Base-by-base conservation (phyloP, 35 echinoderm and acorn worm species). In the Ophioderma brevispina region DNA sequence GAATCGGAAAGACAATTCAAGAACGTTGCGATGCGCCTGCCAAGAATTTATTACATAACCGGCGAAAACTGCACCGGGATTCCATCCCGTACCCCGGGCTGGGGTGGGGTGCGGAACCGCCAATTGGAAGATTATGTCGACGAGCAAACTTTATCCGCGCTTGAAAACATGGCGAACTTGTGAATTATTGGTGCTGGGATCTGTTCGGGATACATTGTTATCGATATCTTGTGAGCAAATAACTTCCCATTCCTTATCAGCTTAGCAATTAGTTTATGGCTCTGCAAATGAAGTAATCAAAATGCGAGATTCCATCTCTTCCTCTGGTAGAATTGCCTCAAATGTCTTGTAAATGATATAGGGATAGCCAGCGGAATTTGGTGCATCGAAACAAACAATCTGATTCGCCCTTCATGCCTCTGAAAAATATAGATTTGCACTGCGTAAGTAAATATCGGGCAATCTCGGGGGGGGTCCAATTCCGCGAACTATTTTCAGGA, bases 11-110 rank as follows among this genome's bases (percentile, higher is more conserved):
- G 28, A 25, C 59, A 70, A n/a, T 70, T 70, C 28, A 70, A 70
- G 59, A 70, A 70, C n/a, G n/a, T 70, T 70, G 59, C 59, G 59
- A 70, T 70, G 59, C 59, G n/a, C n/a, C 2, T 70, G 59, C 59
- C 10, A 70, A 25, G n/a, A 25, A 15, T 15, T 25, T 70, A 25
- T 70, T 70, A 70, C 59, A n/a, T n/a, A n/a, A n/a, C n/a, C n/a
- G 28, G 15, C 15, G n/a, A 8, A 3, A 70, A 25, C 23, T 70
- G 59, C 59, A 70, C 2, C 28, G 2, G 10, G 15, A 25, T n/a
- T n/a, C n/a, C n/a, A n/a, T n/a, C n/a, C n/a, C n/a, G n/a, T n/a
- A n/a, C 17, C 17, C 10, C 41, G 17, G 5, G 17, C 59, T 70
- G 6, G n/a, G n/a, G n/a, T n/a, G n/a, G n/a, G 59, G 59, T 25